These are phyloP conservation scores for Diabrotica undecimpunctata DNA, from an alignment of 1,140 invertebrate genomes.

Conservation along the genomic window DNA sequence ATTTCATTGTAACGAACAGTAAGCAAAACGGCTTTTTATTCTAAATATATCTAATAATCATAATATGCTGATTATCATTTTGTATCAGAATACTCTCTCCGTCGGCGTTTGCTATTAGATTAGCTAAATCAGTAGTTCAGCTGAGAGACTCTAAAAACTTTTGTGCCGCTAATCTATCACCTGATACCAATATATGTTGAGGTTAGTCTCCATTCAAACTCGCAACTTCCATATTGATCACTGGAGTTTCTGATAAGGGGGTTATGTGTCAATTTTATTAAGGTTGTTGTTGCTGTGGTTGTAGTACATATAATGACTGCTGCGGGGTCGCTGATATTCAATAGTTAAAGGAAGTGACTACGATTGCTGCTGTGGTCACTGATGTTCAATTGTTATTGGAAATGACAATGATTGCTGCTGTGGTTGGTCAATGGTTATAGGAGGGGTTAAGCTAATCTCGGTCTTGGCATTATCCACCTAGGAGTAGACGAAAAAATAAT, in stretches of 20 bases:
- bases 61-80: too few relatives aligned
- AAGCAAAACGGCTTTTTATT: too few relatives aligned
- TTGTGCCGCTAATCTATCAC: constrained; percentile 43
- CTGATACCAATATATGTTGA: constrained; percentile 45
- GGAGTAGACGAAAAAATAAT: too few relatives aligned
- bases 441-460: too few relatives aligned
- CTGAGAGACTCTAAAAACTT: constrained; percentile 45
- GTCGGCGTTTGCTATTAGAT: constrained; percentile 43
- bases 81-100: constrained; percentile 47
- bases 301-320: background rate
- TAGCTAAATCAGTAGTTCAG: constrained; percentile 43
- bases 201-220: constrained; percentile 26
- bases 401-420: too few relatives aligned
- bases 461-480: too few relatives aligned
- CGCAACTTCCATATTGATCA: constrained; percentile 8
- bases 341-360: too few relatives aligned
- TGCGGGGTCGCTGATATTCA: too few relatives aligned
- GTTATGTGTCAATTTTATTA: too few relatives aligned
- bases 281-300: too few relatives aligned
- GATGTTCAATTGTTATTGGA: background rate
- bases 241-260: constrained; percentile 4
- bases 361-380: background rate
- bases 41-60: too few relatives aligned
- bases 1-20: too few relatives aligned
- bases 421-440: background rate